These are phyloP conservation scores for Lithobius niger DNA, from an alignment of 1,140 invertebrate genomes.

Conservation along the genomic window DNA sequence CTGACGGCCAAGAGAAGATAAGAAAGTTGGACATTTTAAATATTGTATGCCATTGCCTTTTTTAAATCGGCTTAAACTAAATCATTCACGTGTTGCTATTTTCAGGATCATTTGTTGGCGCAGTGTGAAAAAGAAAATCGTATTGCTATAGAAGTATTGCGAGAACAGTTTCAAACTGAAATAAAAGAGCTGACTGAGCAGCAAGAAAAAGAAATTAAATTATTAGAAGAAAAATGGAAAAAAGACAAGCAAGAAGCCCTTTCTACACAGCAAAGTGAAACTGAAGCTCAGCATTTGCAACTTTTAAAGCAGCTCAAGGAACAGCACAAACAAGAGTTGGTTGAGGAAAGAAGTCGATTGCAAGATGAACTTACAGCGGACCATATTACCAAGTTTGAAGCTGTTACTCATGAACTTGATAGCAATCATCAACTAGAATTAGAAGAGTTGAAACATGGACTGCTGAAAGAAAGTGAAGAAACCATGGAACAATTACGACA, in stretches of 20 bases:
- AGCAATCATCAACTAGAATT: neutral
- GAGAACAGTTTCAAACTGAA: neutral
- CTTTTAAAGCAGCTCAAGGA: neutral
- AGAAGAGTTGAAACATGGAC: neutral
- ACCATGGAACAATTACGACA: neutral
- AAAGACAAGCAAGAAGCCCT: neutral
- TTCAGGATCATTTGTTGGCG: neutral
- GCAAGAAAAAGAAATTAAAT: neutral
- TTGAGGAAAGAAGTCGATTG: neutral
- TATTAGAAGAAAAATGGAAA: neutral
- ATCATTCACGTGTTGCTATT: neutral
- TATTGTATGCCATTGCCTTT: neutral
- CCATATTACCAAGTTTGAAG: slow-evolving; percentile 1
- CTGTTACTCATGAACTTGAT: neutral
- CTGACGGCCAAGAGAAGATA: neutral
- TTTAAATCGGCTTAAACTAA: neutral
- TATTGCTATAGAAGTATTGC: neutral
- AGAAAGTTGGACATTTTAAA: neutral
- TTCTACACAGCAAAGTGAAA: neutral
- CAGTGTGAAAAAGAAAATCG: neutral
- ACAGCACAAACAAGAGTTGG: neutral
- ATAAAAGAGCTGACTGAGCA: neutral
- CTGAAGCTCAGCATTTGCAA: neutral
- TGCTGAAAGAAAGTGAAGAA: neutral
- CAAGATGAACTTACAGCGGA: slow-evolving; percentile 1